Percentiles rank a stretch among this genome's conserved stretches.
These are phyloP conservation scores for Drosophila maculinotata DNA, from an alignment of 2,888 invertebrate species.

Conservation along the genomic window DNA sequence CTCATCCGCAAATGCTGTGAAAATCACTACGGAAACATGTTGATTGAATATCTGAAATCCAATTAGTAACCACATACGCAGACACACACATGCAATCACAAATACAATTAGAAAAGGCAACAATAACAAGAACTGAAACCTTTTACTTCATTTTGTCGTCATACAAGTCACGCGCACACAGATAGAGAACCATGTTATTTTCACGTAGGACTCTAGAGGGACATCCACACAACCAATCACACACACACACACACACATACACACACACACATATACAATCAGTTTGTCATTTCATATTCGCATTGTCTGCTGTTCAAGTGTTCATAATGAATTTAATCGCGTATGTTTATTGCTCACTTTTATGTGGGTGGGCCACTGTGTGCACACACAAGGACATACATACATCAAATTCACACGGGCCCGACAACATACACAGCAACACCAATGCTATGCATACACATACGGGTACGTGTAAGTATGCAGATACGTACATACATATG, in stretches of 20 bases:
- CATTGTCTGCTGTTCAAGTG: slow-evolving; percentile 78
- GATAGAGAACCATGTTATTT: slow-evolving; percentile 20
- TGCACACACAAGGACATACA: slow-evolving; percentile 13
- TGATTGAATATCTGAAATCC: slow-evolving; percentile 71
- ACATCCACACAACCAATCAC: slow-evolving; percentile 35
- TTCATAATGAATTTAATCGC: slow-evolving; percentile 84
- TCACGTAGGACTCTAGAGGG: slow-evolving; percentile 33
- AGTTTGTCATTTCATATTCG: slow-evolving; percentile 72
- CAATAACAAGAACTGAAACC: slow-evolving; percentile 45
- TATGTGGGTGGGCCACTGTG: slow-evolving; percentile 24
- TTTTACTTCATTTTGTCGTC: slow-evolving; percentile 42
- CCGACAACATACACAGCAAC: slow-evolving; percentile 1
- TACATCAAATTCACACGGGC: slow-evolving; percentile 33
- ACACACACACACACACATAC: slow-evolving; percentile 8
- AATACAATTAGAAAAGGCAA: slow-evolving; percentile 62
- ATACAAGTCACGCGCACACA: slow-evolving; percentile 53
- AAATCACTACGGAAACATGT: slow-evolving; percentile 61
- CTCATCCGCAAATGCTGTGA: slow-evolving; percentile 25
- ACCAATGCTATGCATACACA: background rate
- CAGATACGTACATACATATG: background rate
- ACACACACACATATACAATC: slow-evolving; percentile 36
- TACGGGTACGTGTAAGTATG: background rate
- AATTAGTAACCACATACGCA: slow-evolving; percentile 59
- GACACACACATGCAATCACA: slow-evolving; percentile 36
- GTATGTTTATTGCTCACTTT: slow-evolving; percentile 84